Evolutionary conservation across 2,797 vertebrate genomes (phyloP).

Genomic region (Picus viridis): DNA sequence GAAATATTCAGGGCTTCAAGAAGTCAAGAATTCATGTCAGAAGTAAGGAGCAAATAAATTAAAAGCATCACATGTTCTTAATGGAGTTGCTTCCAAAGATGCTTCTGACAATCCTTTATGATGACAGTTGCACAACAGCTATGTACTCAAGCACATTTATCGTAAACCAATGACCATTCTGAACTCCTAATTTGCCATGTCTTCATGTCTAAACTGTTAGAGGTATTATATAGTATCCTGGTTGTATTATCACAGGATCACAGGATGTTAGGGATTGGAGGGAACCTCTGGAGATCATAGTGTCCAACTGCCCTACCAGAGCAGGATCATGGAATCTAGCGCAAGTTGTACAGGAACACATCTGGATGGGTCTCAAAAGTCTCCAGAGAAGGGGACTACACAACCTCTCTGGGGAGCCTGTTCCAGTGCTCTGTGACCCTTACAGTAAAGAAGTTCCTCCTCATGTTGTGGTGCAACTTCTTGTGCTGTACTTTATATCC

Average conservation of each 20-base stretch:
- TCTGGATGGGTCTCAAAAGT: too few species aligned
- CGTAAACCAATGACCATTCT: neutral
- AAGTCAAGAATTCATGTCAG: neutral
- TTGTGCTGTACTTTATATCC: too few species aligned
- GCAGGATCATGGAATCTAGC: too few species aligned
- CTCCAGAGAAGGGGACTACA: too few species aligned
- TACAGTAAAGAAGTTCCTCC: too few species aligned
- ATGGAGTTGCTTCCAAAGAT: neutral
- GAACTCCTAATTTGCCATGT: neutral
- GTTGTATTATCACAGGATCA: neutral
- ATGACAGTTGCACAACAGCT: neutral
- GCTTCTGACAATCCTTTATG: neutral
- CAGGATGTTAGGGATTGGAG: too few species aligned
- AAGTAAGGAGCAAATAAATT: neutral
- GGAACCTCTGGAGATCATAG: too few species aligned
- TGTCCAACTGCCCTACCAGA: too few species aligned
- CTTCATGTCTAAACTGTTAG: neutral
- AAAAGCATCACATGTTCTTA: neutral
- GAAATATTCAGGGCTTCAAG: neutral
- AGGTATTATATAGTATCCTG: neutral
- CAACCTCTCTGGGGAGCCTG: too few species aligned
- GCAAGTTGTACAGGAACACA: too few species aligned
- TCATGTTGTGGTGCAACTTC: too few species aligned
- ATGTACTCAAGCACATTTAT: neutral
- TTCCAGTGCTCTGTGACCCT: too few species aligned